Conservation (phyloP, 37 sponge, comb jelly and placozoan genomes). For the Eunapius fragilis region DNA sequence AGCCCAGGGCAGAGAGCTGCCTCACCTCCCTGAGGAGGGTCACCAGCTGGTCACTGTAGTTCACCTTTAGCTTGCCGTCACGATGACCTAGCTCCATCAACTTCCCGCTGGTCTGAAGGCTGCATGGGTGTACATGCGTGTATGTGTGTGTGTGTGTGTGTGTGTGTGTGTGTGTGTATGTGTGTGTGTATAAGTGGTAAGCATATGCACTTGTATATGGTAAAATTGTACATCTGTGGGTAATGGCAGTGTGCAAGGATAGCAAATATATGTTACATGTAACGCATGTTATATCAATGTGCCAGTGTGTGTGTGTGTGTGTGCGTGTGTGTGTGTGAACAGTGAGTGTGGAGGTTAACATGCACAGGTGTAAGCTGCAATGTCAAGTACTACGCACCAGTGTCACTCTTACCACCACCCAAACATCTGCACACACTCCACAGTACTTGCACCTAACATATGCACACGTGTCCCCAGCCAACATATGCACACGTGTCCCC, state of each 20-base stretch:
- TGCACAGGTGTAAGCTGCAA: no score
- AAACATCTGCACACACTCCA: no score
- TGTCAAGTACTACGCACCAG: no score
- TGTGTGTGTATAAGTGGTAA: background rate
- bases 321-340: no score
- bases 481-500: no score
- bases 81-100: slow-evolving; percentile 87
- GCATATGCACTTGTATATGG: background rate
- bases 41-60: slow-evolving; percentile 95
- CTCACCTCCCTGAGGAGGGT: slow-evolving; percentile 94
- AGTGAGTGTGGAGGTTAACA: no score
- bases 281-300: no score
- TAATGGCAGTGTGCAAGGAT: background rate
- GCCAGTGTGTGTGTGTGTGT: no score
- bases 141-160: background rate
- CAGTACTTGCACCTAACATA: no score
- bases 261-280: no score
- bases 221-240: background rate
- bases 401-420: no score
- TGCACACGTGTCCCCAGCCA: no score
- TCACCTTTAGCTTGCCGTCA: slow-evolving; percentile 92
- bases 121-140: slow-evolving; percentile 3
- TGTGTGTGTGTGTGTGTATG: background rate
- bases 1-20: slow-evolving; percentile 92
- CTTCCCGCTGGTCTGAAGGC: slow-evolving; percentile 85